Base-by-base conservation (phyloP, 2,888 invertebrate genomes). In the Euspilapteryx auroguttella region DNA sequence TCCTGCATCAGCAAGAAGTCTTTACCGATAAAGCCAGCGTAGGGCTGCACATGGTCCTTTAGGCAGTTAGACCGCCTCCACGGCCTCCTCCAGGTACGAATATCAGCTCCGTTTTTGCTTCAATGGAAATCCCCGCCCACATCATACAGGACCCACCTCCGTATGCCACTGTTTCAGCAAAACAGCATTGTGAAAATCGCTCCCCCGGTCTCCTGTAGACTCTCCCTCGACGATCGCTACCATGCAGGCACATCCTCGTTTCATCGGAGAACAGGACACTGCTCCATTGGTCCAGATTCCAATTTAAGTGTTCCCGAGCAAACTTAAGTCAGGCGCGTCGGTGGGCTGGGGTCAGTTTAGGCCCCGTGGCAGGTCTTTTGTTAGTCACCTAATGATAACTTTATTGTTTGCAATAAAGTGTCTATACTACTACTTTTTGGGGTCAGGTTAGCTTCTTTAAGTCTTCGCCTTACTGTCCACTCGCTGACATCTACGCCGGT, bases 401-500 rank as follows among this genome's bases (percentile, higher is more conserved):
- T n/a, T n/a, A n/a, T n/a, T n/a, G n/a, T n/a, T n/a, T n/a, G n/a
- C n/a, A n/a, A n/a, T n/a, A n/a, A 11, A 38, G 13, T 12, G 36
- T 37, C 1, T 31, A 33, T 38, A 36, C 25, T 21, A 21, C 34
- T 8, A 42, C 17, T 12, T 3, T 6, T 37, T 34, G 36, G 32
- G 21, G 32, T 35, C 13, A 38, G 13, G 13, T 37, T 37, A 1
- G 32, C 34, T 38, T 36, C 24, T 21, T 21, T 34, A 8, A 42
- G 21, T 12, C 34, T 23, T 41, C 37, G 24, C 31, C 40, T 32
- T 1, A 39, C 38, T 32, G 40, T 43, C 36, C 36, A 39, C 26
- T 33, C 25, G 27, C 40, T 43, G 14, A 35, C 34, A 30, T 32
- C 29, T 17, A 32, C 30, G 12, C 30, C 36, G 12, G 32, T 41